Evolutionary conservation across 2,113 vertebrate species (phyloP), one percentile per base, ranked within the genome.

Genomic region (Percopsis transmontana): DNA sequence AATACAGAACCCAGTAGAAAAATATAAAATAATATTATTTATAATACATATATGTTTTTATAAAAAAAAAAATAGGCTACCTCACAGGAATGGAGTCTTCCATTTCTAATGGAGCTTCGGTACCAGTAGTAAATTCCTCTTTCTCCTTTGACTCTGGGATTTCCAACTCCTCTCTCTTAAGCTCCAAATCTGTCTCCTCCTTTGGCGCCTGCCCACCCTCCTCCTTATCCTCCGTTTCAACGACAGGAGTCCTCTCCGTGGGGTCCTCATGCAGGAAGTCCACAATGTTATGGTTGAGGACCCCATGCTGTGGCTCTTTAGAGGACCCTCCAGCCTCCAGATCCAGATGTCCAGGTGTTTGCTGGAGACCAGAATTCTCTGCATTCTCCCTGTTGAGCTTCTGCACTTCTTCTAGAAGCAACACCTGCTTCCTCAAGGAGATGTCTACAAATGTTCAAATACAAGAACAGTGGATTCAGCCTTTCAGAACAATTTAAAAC

Each of bases 321-420:
- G 63, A 41, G 10, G 65, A 3, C 27, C 57, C 68, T 20, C 51
- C 70, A 2, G 70, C 59, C 52, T 87, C 87, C 58, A 73, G 68
- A 47, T 80, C 68, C 50, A 62, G 48, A 52, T 9, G 24, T 15
- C 41, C 75, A 57, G 64, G 4, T 1, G 51, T 33, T 7, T 60
- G 51, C 24, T 66, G 58, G 1, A 67, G 79, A 40, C 57, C 81
- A 45, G 91, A 92, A 68, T 90, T 93, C 79, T 94, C 89, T 0
- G 72, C 38, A 76, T 97, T 96, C 85, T 96, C 92, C 72, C 74
- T 83, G 83, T 96, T 96, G 66, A 94, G 91, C 24, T 95, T 93
- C 80, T 94, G 90, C 59, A 96, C 78, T 20, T 94, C 92, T 80
- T 94, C 90, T 15, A 93, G 86, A 39, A 92, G 87, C 59, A 85